Conservation (phyloP, 2,113 vertebrate species). For the Perca schrenkii region DNA sequence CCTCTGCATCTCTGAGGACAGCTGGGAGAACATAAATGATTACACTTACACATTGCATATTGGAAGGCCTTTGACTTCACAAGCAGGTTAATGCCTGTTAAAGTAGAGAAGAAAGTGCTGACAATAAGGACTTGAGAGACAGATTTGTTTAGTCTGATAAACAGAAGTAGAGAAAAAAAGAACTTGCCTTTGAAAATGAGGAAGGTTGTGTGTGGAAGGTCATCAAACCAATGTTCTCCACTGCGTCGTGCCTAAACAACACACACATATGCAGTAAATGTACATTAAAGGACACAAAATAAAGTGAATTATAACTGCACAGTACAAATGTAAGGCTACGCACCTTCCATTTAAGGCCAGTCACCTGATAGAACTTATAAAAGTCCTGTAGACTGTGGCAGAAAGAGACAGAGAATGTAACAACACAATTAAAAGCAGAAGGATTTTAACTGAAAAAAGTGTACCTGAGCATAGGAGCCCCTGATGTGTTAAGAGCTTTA, state of each 20-base stretch:
- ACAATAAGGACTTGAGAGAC: not conserved
- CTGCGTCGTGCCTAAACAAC: slow-evolving; percentile 87
- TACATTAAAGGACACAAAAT: slow-evolving; percentile 3
- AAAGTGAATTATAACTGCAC: not conserved
- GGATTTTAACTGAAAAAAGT: not conserved
- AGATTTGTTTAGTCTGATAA: not conserved
- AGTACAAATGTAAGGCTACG: slow-evolving; percentile 14
- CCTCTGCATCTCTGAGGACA: not conserved
- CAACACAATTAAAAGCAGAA: not conserved
- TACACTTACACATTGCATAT: slow-evolving; percentile 95
- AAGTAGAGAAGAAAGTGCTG: not conserved
- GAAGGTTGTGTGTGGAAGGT: slow-evolving; percentile 94
- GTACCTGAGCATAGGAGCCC: slow-evolving; percentile 89
- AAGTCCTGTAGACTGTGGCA: slow-evolving; percentile 92
- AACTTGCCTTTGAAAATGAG: slow-evolving; percentile 94
- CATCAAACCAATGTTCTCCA: slow-evolving; percentile 97
- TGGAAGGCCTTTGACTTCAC: slow-evolving; percentile 96
- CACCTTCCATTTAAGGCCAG: slow-evolving; percentile 97
- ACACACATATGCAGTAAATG: slow-evolving; percentile 37
- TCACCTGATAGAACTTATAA: slow-evolving; percentile 96
- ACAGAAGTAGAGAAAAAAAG: not conserved
- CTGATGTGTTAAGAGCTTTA: slow-evolving; percentile 92
- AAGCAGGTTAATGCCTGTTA: slow-evolving; percentile 93
- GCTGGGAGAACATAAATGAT: not conserved
- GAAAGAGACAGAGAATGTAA: slow-evolving; percentile 26